These are phyloP conservation scores for Xanthia togata DNA, from an alignment of 2,888 invertebrate genomes.

Conservation along the genomic window DNA sequence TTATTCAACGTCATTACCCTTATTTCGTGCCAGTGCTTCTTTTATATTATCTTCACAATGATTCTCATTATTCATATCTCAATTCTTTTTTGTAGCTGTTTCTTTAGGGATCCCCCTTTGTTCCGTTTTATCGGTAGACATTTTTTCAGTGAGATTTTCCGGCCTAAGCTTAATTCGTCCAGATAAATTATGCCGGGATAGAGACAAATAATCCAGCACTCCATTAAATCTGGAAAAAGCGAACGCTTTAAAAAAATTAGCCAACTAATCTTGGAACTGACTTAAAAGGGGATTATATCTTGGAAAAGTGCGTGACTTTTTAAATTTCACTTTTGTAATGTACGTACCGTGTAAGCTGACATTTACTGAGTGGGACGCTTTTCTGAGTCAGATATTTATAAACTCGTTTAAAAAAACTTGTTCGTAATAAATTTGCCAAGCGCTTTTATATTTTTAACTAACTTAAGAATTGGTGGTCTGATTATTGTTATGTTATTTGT, in stretches of 20 bases:
- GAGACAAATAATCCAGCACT: slow-evolving; percentile 78
- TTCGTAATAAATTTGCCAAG: background rate
- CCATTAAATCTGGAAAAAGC: slow-evolving; percentile 85
- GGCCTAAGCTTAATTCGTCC: slow-evolving; percentile 76
- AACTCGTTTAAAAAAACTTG: slow-evolving; percentile 10
- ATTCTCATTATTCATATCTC: slow-evolving; percentile 82
- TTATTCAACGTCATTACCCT: slow-evolving; percentile 77
- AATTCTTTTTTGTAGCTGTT: slow-evolving; percentile 75
- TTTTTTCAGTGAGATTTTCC: slow-evolving; percentile 78
- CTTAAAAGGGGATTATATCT: slow-evolving; percentile 78
- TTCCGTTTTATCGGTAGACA: slow-evolving; percentile 77
- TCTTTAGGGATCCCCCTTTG: slow-evolving; percentile 72
- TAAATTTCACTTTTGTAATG: slow-evolving; percentile 65
- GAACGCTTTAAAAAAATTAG: slow-evolving; percentile 87
- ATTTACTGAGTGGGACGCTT: slow-evolving; percentile 37
- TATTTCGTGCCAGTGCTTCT: slow-evolving; percentile 74
- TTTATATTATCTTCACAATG: slow-evolving; percentile 79
- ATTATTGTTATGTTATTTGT: background rate
- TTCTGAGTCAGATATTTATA: slow-evolving; percentile 10
- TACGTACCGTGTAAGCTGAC: slow-evolving; percentile 56
- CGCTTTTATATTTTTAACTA: slow-evolving; percentile 1
- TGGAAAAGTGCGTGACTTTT: slow-evolving; percentile 71
- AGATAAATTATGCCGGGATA: slow-evolving; percentile 85
- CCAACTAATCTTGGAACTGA: slow-evolving; percentile 80
- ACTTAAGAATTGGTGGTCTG: background rate